These are phyloP conservation scores for Ahaetulla prasina DNA, from an alignment of 2,113 vertebrate genomes.

Conservation along the genomic window DNA sequence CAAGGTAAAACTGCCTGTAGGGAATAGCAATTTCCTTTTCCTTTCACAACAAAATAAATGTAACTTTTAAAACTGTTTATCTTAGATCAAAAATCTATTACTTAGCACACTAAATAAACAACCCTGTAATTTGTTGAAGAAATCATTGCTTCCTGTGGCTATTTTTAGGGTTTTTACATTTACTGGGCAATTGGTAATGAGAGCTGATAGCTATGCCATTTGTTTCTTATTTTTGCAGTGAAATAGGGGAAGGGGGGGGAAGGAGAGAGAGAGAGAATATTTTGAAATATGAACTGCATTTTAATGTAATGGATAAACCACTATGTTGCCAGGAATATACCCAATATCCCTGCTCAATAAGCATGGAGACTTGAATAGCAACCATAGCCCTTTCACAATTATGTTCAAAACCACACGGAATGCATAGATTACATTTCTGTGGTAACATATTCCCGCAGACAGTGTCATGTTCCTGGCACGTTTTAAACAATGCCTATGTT, in stretches of 20 bases:
- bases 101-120: slow-evolving; percentile 77
- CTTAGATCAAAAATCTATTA: slow-evolving; percentile 84
- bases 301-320: slow-evolving; percentile 67
- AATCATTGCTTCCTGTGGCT: slow-evolving; percentile 82
- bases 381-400: slow-evolving; percentile 58
- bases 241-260: neutral
- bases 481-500: accelerated
- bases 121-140: slow-evolving; percentile 75
- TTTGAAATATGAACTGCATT: slow-evolving; percentile 70
- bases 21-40: slow-evolving; percentile 83
- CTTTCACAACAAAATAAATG: slow-evolving; percentile 70
- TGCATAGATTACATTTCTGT: slow-evolving; percentile 45
- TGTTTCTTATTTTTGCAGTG: slow-evolving; percentile 68
- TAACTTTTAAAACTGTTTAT: slow-evolving; percentile 80
- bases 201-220: slow-evolving; percentile 65
- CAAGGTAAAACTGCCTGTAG: slow-evolving; percentile 78
- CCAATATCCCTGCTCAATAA: slow-evolving; percentile 68
- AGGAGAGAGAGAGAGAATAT: neutral
- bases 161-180: slow-evolving; percentile 72
- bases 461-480: neutral
- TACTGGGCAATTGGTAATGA: slow-evolving; percentile 66
- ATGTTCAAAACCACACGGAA: slow-evolving; percentile 55
- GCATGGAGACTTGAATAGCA: slow-evolving; percentile 70
- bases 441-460: slow-evolving; percentile 34
- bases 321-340: slow-evolving; percentile 63